phyloP scores from a whole-genome alignment of 2,113 vertebrate genomes.

The Phocoena phocoena region DNA sequence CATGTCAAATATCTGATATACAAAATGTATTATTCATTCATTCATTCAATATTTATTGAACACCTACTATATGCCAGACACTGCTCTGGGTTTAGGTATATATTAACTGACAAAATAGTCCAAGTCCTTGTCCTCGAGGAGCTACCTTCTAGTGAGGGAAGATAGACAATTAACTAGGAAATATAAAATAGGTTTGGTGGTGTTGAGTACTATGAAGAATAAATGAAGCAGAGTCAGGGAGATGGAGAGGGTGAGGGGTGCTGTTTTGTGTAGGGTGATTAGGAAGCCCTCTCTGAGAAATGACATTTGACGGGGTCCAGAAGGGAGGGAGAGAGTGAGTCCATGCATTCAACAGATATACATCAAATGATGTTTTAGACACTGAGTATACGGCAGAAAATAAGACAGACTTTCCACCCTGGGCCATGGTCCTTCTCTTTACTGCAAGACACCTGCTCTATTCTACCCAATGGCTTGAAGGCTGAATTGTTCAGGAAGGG shows the following conservation, averaged over 20 bases:
- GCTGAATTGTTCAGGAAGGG: background rate
- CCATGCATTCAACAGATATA: background rate
- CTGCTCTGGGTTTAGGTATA: background rate
- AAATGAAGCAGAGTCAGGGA: background rate
- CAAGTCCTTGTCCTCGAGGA: background rate
- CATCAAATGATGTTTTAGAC: background rate
- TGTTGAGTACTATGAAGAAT: background rate
- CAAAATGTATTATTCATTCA: constrained; percentile 13
- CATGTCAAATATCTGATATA: background rate
- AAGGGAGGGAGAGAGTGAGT: background rate
- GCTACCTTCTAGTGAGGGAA: background rate
- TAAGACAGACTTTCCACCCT: background rate
- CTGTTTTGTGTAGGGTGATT: background rate
- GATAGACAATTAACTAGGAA: background rate
- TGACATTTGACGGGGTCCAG: background rate
- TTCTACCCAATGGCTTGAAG: background rate
- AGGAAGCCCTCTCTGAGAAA: background rate
- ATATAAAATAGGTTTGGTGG: background rate
- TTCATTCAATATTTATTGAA: background rate
- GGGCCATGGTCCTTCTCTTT: background rate
- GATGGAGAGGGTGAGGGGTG: background rate
- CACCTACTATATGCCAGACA: background rate
- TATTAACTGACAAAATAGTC: background rate
- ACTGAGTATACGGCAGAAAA: background rate
- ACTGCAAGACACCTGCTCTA: background rate